phyloP scores from a whole-genome alignment of 92 coral and sea anemone genomes.

The Isaurus tuberculatus region DNA sequence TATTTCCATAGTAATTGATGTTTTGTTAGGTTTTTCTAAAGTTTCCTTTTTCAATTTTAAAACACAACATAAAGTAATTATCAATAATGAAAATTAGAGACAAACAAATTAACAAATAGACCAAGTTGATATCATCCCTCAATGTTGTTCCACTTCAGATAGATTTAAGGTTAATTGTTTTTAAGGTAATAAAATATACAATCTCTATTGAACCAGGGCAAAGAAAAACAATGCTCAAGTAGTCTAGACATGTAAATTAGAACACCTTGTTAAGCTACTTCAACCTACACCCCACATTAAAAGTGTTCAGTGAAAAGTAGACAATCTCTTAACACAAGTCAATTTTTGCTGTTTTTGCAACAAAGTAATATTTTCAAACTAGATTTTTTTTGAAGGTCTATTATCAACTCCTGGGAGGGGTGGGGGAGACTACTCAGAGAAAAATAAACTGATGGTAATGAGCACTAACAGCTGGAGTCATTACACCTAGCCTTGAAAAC shows the following conservation, averaged over 20 bases:
- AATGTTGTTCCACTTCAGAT: constrained; percentile 11
- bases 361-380: no score
- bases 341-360: no score
- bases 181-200: background rate
- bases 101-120: constrained; percentile 4
- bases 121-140: constrained; percentile 6
- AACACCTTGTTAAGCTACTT: constrained; percentile 10
- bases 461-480: no score
- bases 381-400: no score
- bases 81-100: constrained; percentile 20
- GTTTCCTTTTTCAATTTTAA: constrained; percentile 43
- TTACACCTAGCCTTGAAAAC: no score
- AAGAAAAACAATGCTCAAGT: constrained; percentile 6
- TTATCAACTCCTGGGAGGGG: no score
- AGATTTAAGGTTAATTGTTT: constrained; percentile 21
- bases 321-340: no score
- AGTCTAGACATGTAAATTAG: constrained; percentile 6
- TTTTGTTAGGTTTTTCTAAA: constrained; percentile 41
- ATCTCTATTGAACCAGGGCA: background rate
- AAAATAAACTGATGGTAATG: no score
- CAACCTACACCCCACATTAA: constrained; percentile 2
- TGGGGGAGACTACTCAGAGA: no score
- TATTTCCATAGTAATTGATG: constrained; percentile 41
- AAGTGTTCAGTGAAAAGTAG: no score
- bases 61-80: constrained; percentile 42